Base-by-base conservation (phyloP, 35 echinoderm and acorn worm genomes). In the Amphiura filiformis region DNA sequence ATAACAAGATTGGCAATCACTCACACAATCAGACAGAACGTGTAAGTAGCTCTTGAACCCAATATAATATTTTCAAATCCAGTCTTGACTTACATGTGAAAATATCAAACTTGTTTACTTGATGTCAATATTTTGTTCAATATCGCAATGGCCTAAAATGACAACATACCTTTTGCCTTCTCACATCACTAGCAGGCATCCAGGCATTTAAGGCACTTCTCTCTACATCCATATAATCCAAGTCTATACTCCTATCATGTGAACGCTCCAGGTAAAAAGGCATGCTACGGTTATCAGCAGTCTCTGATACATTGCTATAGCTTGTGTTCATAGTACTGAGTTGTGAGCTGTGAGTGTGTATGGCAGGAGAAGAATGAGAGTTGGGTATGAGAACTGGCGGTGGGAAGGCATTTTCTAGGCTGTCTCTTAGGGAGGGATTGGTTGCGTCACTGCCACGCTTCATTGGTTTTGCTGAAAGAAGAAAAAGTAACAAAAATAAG, bases 191-290 rank as follows among this genome's bases (percentile, higher is more conserved):
- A 23, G 61, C 61, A 11, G 61, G 9, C 26, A n/a, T 70, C 61
- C 61, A 70, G 7, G 61, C 61, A 15, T 23, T n/a, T 30, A 70
- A 30, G 28, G 9, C 26, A n/a, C 61, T 70, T 30, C 28, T 70
- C 20, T 70, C 61, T 30, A 70, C 61, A 52, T 70, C 61, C 61
- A 70, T 70, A 70, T 70, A 70, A n/a, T 70, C 61, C 61, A 70
- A 30, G 28, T 70, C 61, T 30, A 70, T 30, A 15, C 61, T 70
- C 26, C 11, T n/a, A 70, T 70, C 28, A 11, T 70, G 61, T 26
- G 15, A 2, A n/a, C 4, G 61, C 2, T 70, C 61, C 61, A 70
- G 28, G 26, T 70, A 70, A 70, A 70, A 70, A 26, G 61, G 61
- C 17, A 30, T n/a, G 61, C 61, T 70, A 3, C 11, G 15, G 26